phyloP scores from a whole-genome alignment of 2,113 vertebrate species.

The Coracopsis vasa region DNA sequence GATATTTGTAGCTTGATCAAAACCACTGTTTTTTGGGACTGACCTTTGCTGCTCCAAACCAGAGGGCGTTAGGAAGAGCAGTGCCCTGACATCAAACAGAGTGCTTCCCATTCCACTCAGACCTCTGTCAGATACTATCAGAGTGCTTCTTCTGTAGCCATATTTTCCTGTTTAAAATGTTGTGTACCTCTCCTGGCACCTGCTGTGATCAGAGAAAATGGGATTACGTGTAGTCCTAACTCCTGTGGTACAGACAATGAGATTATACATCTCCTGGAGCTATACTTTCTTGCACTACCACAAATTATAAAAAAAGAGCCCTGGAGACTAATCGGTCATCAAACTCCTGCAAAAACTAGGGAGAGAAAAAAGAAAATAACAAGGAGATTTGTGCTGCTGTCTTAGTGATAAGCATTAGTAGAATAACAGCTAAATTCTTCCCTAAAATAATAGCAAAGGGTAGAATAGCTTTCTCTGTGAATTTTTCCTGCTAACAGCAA shows the following conservation, averaged over 20 bases:
- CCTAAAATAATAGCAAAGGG: background rate
- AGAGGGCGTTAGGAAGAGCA: background rate
- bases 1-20: background rate
- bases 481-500: background rate
- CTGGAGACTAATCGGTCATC: background rate
- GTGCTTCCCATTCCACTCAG: background rate
- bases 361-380: background rate
- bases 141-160: background rate
- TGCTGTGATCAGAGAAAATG: background rate
- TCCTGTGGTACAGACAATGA: background rate
- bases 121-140: rapidly evolving
- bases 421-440: background rate
- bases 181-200: background rate
- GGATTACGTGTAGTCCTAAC: background rate
- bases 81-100: background rate
- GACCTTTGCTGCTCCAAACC: background rate
- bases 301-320: background rate
- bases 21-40: background rate
- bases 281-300: background rate
- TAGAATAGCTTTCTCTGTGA: background rate
- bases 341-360: background rate
- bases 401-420: conserved; percentile 13
- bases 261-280: conserved; percentile 8
- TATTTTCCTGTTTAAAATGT: background rate
- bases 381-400: conserved; percentile 10